These are phyloP conservation scores for Phasianus colchicus DNA, from an alignment of 2,113 vertebrate species.

Conservation along the genomic window DNA sequence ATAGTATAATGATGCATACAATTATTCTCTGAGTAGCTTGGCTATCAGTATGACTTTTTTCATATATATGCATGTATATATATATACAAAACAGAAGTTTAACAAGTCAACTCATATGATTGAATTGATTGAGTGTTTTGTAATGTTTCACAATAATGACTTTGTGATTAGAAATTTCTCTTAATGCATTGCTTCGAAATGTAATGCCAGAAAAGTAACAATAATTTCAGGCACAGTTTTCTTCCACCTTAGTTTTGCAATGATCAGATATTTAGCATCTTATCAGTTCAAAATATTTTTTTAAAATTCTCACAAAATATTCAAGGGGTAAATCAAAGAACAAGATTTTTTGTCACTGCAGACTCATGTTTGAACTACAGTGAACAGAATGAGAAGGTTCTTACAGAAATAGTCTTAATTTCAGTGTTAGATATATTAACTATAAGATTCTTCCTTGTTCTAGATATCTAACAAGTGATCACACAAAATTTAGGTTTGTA, in stretches of 20 bases:
- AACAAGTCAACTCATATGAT: neutral
- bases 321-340: neutral
- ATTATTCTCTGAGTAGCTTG: neutral
- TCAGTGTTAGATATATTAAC: neutral
- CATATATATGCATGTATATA: neutral
- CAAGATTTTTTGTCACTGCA: neutral
- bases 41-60: neutral
- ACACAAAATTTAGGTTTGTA: neutral
- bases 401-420: neutral
- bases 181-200: accelerated
- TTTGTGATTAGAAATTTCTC: neutral
- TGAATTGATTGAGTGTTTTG: neutral
- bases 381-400: neutral
- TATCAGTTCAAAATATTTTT: neutral
- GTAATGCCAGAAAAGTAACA: neutral
- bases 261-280: neutral
- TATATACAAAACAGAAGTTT: neutral
- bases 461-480: neutral
- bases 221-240: neutral
- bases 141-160: neutral
- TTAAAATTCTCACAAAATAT: neutral
- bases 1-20: neutral
- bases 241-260: neutral
- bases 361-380: neutral
- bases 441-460: neutral